phyloP scores from a whole-genome alignment of 2,113 vertebrate species.

The Erinaceus europaeus region DNA sequence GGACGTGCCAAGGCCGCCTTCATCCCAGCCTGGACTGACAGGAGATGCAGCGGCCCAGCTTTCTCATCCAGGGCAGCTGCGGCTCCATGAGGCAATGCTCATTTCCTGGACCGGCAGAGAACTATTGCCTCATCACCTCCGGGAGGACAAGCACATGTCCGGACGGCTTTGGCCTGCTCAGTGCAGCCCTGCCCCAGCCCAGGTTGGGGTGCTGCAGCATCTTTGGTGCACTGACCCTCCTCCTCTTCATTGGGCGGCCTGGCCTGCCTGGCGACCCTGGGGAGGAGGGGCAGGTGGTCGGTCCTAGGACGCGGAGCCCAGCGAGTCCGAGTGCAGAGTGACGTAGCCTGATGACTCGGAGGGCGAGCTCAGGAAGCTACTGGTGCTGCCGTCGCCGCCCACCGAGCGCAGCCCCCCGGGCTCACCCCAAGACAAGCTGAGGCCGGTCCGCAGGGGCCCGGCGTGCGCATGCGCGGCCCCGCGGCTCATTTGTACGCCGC shows the following conservation, averaged over 20 bases:
- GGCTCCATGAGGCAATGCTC: neutral
- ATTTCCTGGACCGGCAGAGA: neutral
- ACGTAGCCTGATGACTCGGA: conserved; percentile 88
- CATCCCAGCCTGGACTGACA: neutral
- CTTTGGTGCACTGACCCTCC: conserved; percentile 50
- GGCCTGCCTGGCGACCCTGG: neutral
- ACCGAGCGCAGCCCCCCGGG: conserved; percentile 75
- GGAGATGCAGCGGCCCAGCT: neutral
- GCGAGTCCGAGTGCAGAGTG: conserved; percentile 88
- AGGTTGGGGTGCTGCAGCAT: neutral
- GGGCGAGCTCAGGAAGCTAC: conserved; percentile 90
- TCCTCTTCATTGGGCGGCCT: too few relatives aligned
- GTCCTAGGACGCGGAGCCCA: conserved; percentile 86
- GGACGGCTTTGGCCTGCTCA: neutral
- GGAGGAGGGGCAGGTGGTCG: too few relatives aligned
- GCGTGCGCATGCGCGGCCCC: conserved; percentile 14
- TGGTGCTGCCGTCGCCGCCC: conserved; percentile 84
- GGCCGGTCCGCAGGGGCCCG: conserved; percentile 73
- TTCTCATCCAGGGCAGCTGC: neutral
- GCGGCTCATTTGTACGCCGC: neutral
- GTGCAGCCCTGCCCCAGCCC: neutral
- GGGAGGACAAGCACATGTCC: neutral
- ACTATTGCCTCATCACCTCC: neutral
- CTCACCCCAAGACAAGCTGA: conserved; percentile 76
- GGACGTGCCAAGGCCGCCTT: neutral